Evolutionary conservation across 2,797 vertebrate species (phyloP).

Genomic region (Babyrousa celebensis): DNA sequence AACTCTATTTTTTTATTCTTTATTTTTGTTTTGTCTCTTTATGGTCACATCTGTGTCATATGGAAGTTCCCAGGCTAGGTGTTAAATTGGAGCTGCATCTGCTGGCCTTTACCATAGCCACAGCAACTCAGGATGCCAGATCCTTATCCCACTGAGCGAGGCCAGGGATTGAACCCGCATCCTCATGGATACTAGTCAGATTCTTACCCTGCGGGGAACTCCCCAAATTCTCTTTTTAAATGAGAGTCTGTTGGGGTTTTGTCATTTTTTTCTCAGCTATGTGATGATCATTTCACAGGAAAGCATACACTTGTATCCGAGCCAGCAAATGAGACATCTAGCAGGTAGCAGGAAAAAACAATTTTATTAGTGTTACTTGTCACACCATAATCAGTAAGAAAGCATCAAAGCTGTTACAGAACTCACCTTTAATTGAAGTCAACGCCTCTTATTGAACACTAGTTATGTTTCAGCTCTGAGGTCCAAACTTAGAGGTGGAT

Average conservation of each 20-base stretch:
- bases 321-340: not conserved
- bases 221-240: too few relatives aligned
- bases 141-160: too few relatives aligned
- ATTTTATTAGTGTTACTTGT: not conserved
- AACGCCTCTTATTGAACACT: not conserved
- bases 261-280: not conserved
- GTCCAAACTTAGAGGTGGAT: not conserved
- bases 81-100: too few relatives aligned
- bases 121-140: too few relatives aligned
- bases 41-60: too few relatives aligned
- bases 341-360: not conserved
- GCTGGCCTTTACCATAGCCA: too few relatives aligned
- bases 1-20: not conserved
- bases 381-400: not conserved
- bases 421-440: not conserved
- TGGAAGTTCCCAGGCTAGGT: too few relatives aligned
- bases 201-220: too few relatives aligned
- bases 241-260: not conserved
- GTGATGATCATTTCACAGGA: not conserved
- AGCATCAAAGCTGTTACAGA: not conserved
- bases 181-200: too few relatives aligned
- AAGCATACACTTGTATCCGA: not conserved
- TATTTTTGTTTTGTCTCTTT: too few relatives aligned
- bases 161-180: too few relatives aligned
- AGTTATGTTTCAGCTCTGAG: not conserved